A percentile compares a stretch with the other conserved stretches of the same genome.
phyloP scores from a whole-genome alignment of 1,140 invertebrate genomes.

The Eciton burchellii region DNA sequence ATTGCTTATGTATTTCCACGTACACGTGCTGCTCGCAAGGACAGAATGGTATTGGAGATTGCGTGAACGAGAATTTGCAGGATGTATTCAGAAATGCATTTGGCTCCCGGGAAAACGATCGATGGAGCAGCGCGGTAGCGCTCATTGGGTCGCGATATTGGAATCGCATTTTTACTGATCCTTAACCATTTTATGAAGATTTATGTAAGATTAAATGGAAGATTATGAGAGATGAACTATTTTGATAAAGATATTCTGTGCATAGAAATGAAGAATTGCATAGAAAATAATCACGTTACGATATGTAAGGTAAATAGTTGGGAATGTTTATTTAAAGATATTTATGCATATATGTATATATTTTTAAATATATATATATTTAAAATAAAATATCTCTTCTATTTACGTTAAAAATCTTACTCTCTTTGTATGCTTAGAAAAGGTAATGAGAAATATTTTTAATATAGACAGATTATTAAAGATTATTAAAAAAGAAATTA shows the following conservation, averaged over 20 bases:
- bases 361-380: no score
- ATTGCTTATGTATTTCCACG: constrained; percentile 53
- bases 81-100: constrained; percentile 57
- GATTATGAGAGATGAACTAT: not conserved
- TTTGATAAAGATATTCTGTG: not conserved
- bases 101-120: constrained; percentile 55
- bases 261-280: no score
- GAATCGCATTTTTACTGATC: not conserved
- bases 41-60: constrained; percentile 29
- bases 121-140: constrained; percentile 34
- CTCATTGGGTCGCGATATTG: constrained; percentile 32
- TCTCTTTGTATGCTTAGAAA: no score
- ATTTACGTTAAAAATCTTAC: no score
- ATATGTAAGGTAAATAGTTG: no score
- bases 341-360: no score
- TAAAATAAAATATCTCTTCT: no score
- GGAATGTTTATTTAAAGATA: no score
- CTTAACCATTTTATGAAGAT: not conserved
- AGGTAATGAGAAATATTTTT: no score
- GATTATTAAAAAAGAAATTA: no score
- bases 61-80: constrained; percentile 41
- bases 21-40: not conserved
- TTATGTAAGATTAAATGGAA: not conserved
- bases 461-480: no score
- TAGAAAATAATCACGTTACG: no score